These are phyloP conservation scores for Manduca sexta DNA, from an alignment of 1,140 invertebrate species.

Conservation along the genomic window DNA sequence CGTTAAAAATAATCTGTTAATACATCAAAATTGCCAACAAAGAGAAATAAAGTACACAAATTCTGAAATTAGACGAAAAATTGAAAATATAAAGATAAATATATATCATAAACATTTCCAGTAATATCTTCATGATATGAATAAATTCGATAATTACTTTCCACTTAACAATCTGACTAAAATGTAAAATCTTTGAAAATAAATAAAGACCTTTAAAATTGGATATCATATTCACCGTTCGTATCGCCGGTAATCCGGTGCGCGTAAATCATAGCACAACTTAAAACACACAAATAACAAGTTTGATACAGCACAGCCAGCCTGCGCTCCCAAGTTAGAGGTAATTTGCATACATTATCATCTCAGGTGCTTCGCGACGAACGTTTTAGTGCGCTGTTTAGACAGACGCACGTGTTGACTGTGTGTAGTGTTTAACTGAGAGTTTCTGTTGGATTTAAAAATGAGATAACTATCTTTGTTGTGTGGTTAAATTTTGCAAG, in stretches of 20 bases:
- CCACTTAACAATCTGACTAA: no score
- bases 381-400: not conserved
- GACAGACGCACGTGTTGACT: not conserved
- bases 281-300: conserved; percentile 71
- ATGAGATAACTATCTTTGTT: not conserved
- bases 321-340: conserved; percentile 40
- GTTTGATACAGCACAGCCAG: conserved; percentile 56
- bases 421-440: not conserved
- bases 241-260: conserved; percentile 38
- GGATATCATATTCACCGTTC: conserved; percentile 14
- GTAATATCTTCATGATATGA: no score
- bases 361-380: conserved; percentile 45
- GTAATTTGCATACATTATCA: conserved; percentile 69
- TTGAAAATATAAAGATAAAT: no score
- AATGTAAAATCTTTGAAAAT: no score
- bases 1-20: no score
- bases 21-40: no score
- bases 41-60: no score
- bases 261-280: conserved; percentile 59
- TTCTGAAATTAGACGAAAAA: no score
- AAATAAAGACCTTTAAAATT: no score
- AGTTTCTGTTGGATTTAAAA: not conserved
- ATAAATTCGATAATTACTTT: no score
- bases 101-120: no score
- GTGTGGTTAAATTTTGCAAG: not conserved